Conservation (phyloP, 2,888 invertebrate species). For the Acanthococcus lagerstroemiae region DNA sequence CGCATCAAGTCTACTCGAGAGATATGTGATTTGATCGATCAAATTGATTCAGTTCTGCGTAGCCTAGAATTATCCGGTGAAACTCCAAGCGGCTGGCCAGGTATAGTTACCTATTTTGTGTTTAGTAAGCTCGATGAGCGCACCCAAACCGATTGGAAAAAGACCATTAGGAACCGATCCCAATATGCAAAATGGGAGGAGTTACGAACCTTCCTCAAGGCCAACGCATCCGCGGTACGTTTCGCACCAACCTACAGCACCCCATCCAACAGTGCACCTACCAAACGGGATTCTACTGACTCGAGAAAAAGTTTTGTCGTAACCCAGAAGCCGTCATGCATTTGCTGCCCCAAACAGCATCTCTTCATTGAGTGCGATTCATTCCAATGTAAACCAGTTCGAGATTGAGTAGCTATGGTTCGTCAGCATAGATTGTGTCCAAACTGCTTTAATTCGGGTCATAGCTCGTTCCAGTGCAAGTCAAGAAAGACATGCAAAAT, state of each 20-base stretch:
- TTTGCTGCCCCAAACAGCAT: no score
- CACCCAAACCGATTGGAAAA: not conserved
- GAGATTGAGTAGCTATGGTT: no score
- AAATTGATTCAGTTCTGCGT: not conserved
- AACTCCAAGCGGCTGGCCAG: no score
- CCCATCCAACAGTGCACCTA: no score
- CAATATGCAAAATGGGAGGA: not conserved
- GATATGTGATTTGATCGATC: not conserved
- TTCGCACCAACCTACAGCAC: no score
- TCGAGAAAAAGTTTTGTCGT: no score
- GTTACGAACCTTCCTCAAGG: not conserved
- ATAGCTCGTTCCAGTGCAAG: not conserved
- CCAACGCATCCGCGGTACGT: not conserved
- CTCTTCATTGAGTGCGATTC: no score
- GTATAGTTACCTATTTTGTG: not conserved
- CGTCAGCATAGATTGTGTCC: not conserved
- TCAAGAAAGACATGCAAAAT: not conserved
- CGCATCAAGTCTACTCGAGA: not conserved
- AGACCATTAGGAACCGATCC: not conserved
- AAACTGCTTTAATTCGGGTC: not conserved
- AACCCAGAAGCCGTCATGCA: no score
- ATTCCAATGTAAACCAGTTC: no score
- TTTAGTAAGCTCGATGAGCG: not conserved
- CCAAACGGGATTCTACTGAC: no score
- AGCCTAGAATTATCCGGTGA: not conserved